Conservation (phyloP, 2,113 vertebrate genomes). For the Muntiacus muntjak region DNA sequence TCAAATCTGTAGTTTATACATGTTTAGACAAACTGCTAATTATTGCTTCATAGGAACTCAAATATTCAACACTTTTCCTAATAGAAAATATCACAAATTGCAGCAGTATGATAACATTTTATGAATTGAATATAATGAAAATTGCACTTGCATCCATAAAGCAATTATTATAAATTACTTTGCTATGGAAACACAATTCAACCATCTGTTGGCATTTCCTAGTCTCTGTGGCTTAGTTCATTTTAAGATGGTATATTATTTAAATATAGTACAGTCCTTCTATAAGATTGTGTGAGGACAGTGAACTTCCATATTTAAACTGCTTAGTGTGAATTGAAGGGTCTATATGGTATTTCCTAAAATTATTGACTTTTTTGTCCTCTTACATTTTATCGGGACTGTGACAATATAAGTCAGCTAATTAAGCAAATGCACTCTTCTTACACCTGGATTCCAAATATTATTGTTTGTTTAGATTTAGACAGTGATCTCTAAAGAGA, state of each 20-base stretch:
- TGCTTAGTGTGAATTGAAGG: not conserved
- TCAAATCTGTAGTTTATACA: conserved; percentile 67
- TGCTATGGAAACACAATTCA: conserved; percentile 87
- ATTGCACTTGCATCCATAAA: conserved; percentile 82
- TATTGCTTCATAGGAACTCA: conserved; percentile 68
- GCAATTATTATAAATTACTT: conserved; percentile 88
- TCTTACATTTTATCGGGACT: not conserved
- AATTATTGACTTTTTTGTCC: not conserved
- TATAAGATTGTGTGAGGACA: conserved; percentile 64
- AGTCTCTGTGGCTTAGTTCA: conserved; percentile 77
- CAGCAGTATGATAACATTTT: conserved; percentile 82
- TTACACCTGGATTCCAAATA: not conserved
- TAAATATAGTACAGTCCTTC: conserved; percentile 74
- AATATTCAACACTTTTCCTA: conserved; percentile 75
- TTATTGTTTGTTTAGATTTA: not conserved
- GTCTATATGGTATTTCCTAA: conserved; percentile 16
- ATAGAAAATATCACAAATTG: conserved; percentile 76
- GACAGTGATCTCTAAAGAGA: not conserved
- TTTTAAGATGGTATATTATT: conserved; percentile 79
- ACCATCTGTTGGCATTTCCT: conserved; percentile 85
- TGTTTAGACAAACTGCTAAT: conserved; percentile 67
- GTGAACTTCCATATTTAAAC: conserved; percentile 56
- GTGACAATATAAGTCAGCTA: not conserved
- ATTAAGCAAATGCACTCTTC: not conserved
- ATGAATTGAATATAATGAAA: conserved; percentile 85